These are phyloP conservation scores for Pocillopora meandrina DNA, from an alignment of 92 coral and sea anemone species.

Conservation along the genomic window DNA sequence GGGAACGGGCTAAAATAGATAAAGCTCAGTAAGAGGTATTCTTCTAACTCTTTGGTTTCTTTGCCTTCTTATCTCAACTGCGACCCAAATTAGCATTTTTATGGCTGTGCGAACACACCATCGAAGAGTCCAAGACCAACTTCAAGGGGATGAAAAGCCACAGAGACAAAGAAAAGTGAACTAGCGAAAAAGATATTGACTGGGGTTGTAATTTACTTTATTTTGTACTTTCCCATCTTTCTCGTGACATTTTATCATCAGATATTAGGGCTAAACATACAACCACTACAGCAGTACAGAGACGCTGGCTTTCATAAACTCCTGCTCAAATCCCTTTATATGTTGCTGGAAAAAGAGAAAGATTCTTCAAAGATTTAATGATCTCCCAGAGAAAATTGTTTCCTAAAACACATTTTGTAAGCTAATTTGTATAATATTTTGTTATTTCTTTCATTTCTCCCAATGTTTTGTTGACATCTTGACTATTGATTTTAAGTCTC, in stretches of 20 bases:
- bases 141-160: background rate
- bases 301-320: conserved; percentile 64
- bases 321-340: conserved; percentile 62
- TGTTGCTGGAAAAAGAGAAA: conserved; percentile 66
- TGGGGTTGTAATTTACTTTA: conserved; percentile 54
- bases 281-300: conserved; percentile 73
- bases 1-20: conserved; percentile 73
- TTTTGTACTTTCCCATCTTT: conserved; percentile 16
- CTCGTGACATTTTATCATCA: conserved; percentile 1
- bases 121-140: background rate
- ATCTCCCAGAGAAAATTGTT: background rate
- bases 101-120: background rate
- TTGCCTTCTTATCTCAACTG: conserved; percentile 49
- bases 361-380: conserved; percentile 38
- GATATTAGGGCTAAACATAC: conserved; percentile 21
- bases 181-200: conserved; percentile 42
- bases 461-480: background rate
- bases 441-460: background rate
- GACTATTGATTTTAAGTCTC: too few species aligned
- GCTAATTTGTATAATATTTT: background rate
- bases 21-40: conserved; percentile 36
- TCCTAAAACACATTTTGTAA: background rate
- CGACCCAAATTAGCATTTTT: conserved; percentile 33
- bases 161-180: conserved; percentile 26
- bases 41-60: conserved; percentile 62